These are phyloP conservation scores for Augiades crinisus DNA, from an alignment of 2,888 invertebrate species.

Conservation along the genomic window DNA sequence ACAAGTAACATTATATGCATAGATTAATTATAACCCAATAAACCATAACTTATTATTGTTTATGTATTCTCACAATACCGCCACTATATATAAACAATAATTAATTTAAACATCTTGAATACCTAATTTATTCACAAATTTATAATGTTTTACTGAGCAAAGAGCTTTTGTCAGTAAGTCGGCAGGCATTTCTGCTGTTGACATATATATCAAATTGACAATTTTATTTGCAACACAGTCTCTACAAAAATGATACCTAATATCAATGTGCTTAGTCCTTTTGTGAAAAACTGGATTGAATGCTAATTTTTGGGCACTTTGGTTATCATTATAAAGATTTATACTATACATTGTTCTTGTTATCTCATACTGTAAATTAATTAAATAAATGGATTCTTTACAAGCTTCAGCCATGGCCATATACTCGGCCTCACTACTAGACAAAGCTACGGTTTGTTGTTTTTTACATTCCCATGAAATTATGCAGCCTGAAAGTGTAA, in stretches of 20 bases:
- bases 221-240: not conserved
- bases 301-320: not conserved
- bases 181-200: not conserved
- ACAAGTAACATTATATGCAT: no score
- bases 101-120: no score
- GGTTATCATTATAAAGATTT: not conserved
- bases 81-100: no score
- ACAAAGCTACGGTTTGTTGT: slow-evolving; percentile 13
- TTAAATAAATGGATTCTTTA: slow-evolving; percentile 27
- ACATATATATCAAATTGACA: not conserved
- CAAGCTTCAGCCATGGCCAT: slow-evolving; percentile 5
- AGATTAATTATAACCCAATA: no score
- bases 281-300: no score
- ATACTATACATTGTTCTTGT: not conserved
- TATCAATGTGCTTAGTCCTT: no score
- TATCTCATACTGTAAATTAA: not conserved
- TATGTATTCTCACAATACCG: no score
- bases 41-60: no score
- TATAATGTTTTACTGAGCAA: not conserved
- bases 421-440: slow-evolving; percentile 19
- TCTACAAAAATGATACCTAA: not conserved
- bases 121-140: not conserved
- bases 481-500: not conserved
- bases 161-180: slow-evolving; percentile 11
- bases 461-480: slow-evolving; percentile 18